Base-by-base conservation (phyloP, 1,140 invertebrate species). In the Drosophila pachea region DNA sequence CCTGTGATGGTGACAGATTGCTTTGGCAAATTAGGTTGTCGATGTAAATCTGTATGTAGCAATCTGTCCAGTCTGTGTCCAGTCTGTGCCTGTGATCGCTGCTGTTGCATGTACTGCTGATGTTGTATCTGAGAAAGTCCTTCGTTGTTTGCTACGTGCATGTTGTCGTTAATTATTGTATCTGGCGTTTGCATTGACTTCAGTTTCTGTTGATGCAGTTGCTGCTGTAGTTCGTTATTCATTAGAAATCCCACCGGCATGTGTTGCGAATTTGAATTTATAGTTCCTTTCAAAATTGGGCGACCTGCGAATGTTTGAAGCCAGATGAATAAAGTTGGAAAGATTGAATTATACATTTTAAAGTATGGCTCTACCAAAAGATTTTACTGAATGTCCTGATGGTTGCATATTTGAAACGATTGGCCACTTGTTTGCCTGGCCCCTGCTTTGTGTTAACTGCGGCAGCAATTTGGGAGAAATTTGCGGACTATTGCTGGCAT, bases 151-250 rank as follows among this genome's bases (percentile, higher is more conserved):
- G 40, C 61, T 35, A 29, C 40, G 16, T 65, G 62, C 12, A 69
- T 29, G 55, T 36, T 62, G 14, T 76, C 73, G 16, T 45, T 87
- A 89, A 53, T 91, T 55, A 88, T 71, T 38, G 90, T 89, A 16
- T 90, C 90, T 4, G 89, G 83, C 56, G 89, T 78, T 54, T 90
- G 89, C 11, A 83, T 77, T 0, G 72, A 53, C 29, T 75, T 82
- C 4, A 68, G 53, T 14, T 72, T 56, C 65, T 86, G 73, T 47
- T 76, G 68, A 52, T 76, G 75, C 11, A 78, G 65, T 50, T 82
- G 68, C 5, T 78, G 86, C 40, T 78, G 86, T 47, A 82, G 40
- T 6, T 88, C 82, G 11, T 75, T 68, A 48, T 78, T 86, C 32
- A 74, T 53, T 35, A 63, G 42, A 63, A 74, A 69, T 31, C 58